Evolutionary conservation across 2,888 invertebrate species (phyloP).

Genomic region (Hirtodrosophila duncani): DNA sequence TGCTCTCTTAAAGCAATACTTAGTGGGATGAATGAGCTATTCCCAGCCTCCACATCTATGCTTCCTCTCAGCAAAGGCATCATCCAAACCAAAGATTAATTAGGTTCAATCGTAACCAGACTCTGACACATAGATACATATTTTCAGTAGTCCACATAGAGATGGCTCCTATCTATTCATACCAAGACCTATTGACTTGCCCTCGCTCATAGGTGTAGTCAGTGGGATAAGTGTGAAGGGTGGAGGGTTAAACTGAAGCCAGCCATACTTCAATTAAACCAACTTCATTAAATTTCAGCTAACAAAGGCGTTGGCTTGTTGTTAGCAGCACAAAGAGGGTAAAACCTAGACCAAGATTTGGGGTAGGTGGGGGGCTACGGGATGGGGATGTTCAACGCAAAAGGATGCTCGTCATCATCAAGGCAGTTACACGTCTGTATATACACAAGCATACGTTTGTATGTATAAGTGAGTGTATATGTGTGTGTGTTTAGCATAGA

Average conservation of each 20-base stretch:
- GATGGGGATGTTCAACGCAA: constrained; percentile 14
- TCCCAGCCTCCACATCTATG: too few species aligned
- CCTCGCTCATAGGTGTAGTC: too few species aligned
- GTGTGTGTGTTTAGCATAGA: constrained; percentile 7
- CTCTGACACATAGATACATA: too few species aligned
- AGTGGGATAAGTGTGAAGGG: constrained; percentile 26
- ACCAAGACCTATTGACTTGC: too few species aligned
- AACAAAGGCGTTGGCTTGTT: constrained; percentile 62
- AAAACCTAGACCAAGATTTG: constrained; percentile 11
- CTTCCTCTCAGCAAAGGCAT: too few species aligned
- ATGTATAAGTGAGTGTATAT: too few species aligned
- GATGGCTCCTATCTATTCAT: too few species aligned
- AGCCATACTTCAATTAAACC: constrained; percentile 72
- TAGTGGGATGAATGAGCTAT: too few species aligned
- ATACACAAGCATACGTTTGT: constrained; percentile 1
- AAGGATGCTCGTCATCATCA: constrained; percentile 50
- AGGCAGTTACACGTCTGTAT: constrained; percentile 45
- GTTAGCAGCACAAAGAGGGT: not conserved
- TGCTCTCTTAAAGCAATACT: too few species aligned
- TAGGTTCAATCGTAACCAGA: too few species aligned
- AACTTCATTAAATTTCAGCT: constrained; percentile 73
- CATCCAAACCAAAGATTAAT: too few species aligned
- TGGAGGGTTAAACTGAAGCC: constrained; percentile 9
- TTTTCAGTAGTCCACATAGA: too few species aligned
- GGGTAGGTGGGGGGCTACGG: constrained; percentile 2